These are phyloP conservation scores for Melanotaenia nigrans DNA, from an alignment of 2,797 vertebrate species.

Conservation along the genomic window DNA sequence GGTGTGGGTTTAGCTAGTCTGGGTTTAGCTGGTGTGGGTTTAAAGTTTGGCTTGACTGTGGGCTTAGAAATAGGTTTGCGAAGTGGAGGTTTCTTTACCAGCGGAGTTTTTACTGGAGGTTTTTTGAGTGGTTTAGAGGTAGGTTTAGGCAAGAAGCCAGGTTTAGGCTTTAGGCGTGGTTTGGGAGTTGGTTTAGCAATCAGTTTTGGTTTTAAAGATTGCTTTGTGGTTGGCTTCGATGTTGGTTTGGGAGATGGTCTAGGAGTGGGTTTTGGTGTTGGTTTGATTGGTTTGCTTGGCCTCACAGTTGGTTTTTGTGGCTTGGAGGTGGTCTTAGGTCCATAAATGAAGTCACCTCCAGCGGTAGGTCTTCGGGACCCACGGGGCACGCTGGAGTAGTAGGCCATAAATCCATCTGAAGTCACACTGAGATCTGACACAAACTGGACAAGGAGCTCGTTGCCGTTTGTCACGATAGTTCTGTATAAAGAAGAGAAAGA, in stretches of 20 bases:
- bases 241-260: constrained; percentile 23
- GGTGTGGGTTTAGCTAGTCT: constrained; percentile 62
- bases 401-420: constrained; percentile 89
- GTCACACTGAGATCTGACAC: constrained; percentile 94
- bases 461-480: constrained; percentile 85
- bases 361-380: constrained; percentile 74
- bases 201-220: constrained; percentile 37
- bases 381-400: constrained; percentile 80
- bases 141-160: constrained; percentile 36
- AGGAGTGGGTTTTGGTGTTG: constrained; percentile 16
- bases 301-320: constrained; percentile 31
- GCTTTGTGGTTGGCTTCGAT: constrained; percentile 29
- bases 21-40: constrained; percentile 42
- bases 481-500: constrained; percentile 65
- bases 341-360: constrained; percentile 74
- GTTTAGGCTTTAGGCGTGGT: constrained; percentile 30
- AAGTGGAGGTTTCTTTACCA: constrained; percentile 57
- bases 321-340: constrained; percentile 58
- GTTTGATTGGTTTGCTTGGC: constrained; percentile 51
- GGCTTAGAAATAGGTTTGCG: constrained; percentile 60
- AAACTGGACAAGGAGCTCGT: constrained; percentile 92
- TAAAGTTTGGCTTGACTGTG: constrained; percentile 34
- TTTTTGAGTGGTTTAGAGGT: constrained; percentile 49
- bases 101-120: constrained; percentile 10
- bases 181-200: constrained; percentile 30